Evolutionary conservation across 2,113 vertebrate genomes (phyloP).

Genomic region (zebrafish (Danio rerio)): GRCz12tu NC_133181.1:45280001-45280500

Average conservation of each 20-base stretch:
- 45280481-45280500: too few species aligned
- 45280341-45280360: background rate
- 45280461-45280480: background rate
- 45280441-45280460: background rate
- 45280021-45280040: slow-evolving; percentile 27
- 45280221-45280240: slow-evolving; percentile 5
- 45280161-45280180: slow-evolving; percentile 15
- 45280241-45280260: background rate
- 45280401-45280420: background rate
- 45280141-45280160: slow-evolving; percentile 1
- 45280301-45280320: slow-evolving; percentile 17
- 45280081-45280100: slow-evolving; percentile 53
- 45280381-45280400: background rate
- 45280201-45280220: background rate
- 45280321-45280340: background rate
- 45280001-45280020: slow-evolving; percentile 1
- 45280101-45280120: slow-evolving; percentile 23
- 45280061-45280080: slow-evolving; percentile 59
- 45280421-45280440: background rate
- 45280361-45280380: background rate
- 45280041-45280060: slow-evolving; percentile 41
- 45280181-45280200: slow-evolving; percentile 7
- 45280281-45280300: background rate
- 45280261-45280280: background rate
- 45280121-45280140: slow-evolving; percentile 17